Conservation (phyloP, 2,888 invertebrate species). For the Orthonychiurus folsomi region DNA sequence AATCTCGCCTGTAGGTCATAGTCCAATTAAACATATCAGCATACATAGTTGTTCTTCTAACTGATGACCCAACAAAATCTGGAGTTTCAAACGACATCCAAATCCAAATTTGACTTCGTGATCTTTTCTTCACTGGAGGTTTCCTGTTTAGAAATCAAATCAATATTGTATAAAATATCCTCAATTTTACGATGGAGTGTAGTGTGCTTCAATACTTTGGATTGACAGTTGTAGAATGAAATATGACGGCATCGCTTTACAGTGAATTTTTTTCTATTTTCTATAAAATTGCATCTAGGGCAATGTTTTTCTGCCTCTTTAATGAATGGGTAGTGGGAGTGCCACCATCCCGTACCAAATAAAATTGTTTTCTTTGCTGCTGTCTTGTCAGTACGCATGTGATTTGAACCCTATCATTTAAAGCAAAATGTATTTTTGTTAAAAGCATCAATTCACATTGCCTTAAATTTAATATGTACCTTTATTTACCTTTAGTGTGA, state of each 20-base stretch:
- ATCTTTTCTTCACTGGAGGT: not conserved
- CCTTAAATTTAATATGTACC: no score
- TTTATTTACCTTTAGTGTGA: no score
- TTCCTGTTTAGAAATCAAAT: no score
- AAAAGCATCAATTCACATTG: no score
- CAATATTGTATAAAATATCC: no score
- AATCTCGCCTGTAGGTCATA: conserved; percentile 29
- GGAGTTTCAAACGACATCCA: not conserved
- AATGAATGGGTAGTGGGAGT: not conserved
- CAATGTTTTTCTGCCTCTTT: not conserved
- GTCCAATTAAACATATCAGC: conserved; percentile 33
- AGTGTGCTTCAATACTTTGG: no score
- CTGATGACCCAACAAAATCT: not conserved
- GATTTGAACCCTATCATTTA: no score
- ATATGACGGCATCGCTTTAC: not conserved
- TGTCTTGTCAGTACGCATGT: no score
- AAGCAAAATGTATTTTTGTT: no score
- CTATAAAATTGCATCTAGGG: not conserved
- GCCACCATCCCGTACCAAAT: not conserved
- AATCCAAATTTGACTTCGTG: not conserved
- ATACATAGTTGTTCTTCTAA: conserved; percentile 2
- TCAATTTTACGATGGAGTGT: no score
- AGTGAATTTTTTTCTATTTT: not conserved
- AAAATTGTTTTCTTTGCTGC: not conserved
- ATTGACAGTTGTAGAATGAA: not conserved